phyloP scores from a whole-genome alignment of 2,888 invertebrate species.

The Mimachlamys varia region DNA sequence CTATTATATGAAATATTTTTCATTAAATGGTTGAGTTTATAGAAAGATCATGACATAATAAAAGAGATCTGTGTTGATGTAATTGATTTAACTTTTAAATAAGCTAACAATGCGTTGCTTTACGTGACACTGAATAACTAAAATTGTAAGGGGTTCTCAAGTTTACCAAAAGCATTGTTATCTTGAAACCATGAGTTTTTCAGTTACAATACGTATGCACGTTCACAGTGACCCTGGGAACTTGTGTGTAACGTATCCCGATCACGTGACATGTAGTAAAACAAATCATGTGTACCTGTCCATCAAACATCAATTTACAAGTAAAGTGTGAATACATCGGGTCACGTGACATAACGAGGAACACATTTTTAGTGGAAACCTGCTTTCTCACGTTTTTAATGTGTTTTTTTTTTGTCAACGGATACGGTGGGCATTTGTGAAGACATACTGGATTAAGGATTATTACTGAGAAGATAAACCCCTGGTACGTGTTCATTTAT shows the following conservation, averaged over 20 bases:
- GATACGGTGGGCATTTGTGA: background rate
- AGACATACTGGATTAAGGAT: background rate
- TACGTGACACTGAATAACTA: too few species aligned
- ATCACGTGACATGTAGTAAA: background rate
- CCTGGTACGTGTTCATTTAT: too few species aligned
- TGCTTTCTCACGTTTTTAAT: background rate
- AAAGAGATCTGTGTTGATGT: too few species aligned
- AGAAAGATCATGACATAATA: too few species aligned
- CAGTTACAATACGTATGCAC: too few species aligned
- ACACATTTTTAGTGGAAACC: background rate
- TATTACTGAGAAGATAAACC: background rate
- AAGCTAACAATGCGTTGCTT: too few species aligned
- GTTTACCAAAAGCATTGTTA: background rate
- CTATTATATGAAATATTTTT: too few species aligned
- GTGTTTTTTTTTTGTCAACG: background rate
- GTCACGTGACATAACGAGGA: background rate
- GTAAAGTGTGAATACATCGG: background rate
- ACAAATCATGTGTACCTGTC: background rate
- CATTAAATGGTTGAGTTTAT: too few species aligned
- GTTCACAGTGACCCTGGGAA: too few species aligned
- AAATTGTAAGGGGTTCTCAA: too few species aligned
- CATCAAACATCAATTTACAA: background rate
- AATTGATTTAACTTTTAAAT: too few species aligned
- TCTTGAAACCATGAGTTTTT: too few species aligned
- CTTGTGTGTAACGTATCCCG: background rate